phyloP scores from a whole-genome alignment of 2,888 invertebrate species.

The Lasioglossum pauxillum region DNA sequence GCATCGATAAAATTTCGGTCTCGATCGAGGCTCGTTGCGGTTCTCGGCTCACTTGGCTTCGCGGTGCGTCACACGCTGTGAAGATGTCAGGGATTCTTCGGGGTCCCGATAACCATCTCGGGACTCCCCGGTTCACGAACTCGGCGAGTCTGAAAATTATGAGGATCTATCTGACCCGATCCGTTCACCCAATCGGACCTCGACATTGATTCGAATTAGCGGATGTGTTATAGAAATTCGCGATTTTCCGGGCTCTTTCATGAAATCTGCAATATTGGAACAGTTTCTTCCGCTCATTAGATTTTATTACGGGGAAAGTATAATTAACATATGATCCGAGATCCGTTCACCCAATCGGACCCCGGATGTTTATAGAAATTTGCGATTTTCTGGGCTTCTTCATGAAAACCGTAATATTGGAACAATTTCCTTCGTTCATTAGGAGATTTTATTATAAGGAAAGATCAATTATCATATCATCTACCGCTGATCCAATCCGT shows the following conservation, averaged over 20 bases:
- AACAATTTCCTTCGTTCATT: too few species aligned
- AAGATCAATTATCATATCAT: too few species aligned
- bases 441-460: too few species aligned
- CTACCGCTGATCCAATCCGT: neutral
- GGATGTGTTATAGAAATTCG: neutral
- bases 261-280: neutral
- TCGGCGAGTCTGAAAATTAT: neutral
- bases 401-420: too few species aligned
- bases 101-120: slow-evolving; percentile 9
- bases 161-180: neutral
- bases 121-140: neutral
- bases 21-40: slow-evolving; percentile 2
- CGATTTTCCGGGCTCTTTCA: neutral
- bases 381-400: too few species aligned
- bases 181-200: neutral
- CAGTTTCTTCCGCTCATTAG: too few species aligned
- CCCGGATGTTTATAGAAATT: too few species aligned
- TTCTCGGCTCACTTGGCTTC: neutral
- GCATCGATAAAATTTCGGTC: neutral
- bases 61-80: neutral
- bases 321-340: too few species aligned
- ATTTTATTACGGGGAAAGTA: too few species aligned
- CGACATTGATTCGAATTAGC: too few species aligned
- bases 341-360: too few species aligned
- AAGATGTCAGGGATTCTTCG: slow-evolving; percentile 9